phyloP scores from a whole-genome alignment of 53 echinoderm and acorn worm species.

The Echinarachnius parma region DNA sequence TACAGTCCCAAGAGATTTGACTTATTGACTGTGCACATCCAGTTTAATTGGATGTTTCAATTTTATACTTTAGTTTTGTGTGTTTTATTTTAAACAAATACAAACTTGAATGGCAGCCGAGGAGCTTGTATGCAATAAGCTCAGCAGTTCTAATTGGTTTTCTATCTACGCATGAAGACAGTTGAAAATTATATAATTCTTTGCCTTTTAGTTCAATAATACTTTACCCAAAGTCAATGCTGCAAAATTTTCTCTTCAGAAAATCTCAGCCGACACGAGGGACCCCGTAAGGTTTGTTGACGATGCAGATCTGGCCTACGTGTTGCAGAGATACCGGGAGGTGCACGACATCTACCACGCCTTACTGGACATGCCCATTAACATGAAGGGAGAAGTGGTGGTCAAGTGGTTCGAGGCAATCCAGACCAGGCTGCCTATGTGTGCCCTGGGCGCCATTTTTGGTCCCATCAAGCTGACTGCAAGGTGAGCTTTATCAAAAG shows the following conservation, averaged over 20 bases:
- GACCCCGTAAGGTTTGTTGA: constrained; percentile 77
- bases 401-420: constrained; percentile 98
- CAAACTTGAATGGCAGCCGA: too few species aligned
- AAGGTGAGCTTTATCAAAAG: constrained; percentile 47
- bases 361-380: constrained; percentile 90
- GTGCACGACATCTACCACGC: constrained; percentile 90
- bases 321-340: constrained; percentile 92
- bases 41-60: too few species aligned
- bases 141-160: too few species aligned
- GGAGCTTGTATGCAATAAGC: too few species aligned
- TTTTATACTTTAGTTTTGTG: too few species aligned
- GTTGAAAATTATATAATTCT: too few species aligned
- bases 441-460: constrained; percentile 79
- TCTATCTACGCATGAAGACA: too few species aligned
- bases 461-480: constrained; percentile 65
- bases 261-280: constrained; percentile 77
- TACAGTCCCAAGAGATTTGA: too few species aligned
- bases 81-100: too few species aligned
- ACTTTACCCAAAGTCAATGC: too few species aligned
- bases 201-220: too few species aligned
- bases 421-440: constrained; percentile 92
- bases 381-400: constrained; percentile 85
- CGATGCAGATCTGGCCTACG: constrained; percentile 78
- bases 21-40: too few species aligned
- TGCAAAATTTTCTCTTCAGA: constrained; percentile 51